A percentile compares a stretch with the other conserved stretches of the same genome.
phyloP scores from a whole-genome alignment of 2,797 vertebrate genomes.

The Phataginus tetradactyla region DNA sequence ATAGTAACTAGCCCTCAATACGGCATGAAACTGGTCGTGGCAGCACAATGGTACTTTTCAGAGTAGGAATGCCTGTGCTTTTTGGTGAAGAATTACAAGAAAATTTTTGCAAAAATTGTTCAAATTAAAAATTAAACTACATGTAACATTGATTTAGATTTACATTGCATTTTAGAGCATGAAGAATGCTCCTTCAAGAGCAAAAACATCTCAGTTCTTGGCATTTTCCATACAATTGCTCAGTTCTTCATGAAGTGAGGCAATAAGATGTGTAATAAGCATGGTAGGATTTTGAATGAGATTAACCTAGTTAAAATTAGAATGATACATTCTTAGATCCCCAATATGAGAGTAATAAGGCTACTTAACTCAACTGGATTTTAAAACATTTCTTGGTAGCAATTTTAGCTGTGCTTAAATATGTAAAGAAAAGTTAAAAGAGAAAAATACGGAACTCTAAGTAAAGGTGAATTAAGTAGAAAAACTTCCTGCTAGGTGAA shows the following conservation, averaged over 20 bases:
- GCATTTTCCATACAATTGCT: slow-evolving; percentile 25
- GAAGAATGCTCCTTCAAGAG: not conserved
- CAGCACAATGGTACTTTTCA: not conserved
- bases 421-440: slow-evolving; percentile 1
- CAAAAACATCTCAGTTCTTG: slow-evolving; percentile 16
- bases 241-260: slow-evolving; percentile 15
- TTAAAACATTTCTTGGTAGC: not conserved
- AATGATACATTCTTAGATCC: not conserved
- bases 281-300: not conserved
- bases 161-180: not conserved
- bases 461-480: slow-evolving; percentile 47
- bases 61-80: not conserved
- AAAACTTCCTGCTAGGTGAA: slow-evolving; percentile 47
- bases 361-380: not conserved
- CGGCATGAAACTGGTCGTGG: not conserved
- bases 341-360: not conserved
- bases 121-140: slow-evolving; percentile 17
- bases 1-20: not conserved
- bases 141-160: not conserved
- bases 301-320: slow-evolving; percentile 24
- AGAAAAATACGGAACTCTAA: slow-evolving; percentile 17
- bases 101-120: slow-evolving; percentile 32
- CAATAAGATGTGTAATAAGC: not conserved
- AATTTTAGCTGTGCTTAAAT: slow-evolving; percentile 2
- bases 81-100: not conserved